Evolutionary conservation across 2,113 vertebrate species (phyloP).

Genomic region (Poicephalus meyeri): DNA sequence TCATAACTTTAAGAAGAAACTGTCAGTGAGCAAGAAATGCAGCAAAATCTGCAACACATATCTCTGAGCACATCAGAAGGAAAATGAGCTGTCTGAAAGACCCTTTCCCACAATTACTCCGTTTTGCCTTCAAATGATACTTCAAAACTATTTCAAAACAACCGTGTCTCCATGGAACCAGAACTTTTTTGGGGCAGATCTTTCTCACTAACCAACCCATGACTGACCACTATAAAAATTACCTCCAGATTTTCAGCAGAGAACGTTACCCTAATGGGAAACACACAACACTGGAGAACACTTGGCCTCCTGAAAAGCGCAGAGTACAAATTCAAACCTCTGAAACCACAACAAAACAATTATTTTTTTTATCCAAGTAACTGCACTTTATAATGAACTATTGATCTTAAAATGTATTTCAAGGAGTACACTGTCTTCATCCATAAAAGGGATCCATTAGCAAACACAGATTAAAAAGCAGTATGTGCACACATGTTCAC

Average conservation of each 20-base stretch:
- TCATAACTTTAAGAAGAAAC: background rate
- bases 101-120: slow-evolving; percentile 28
- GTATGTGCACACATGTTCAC: background rate
- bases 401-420: background rate
- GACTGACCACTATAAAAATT: slow-evolving; percentile 53
- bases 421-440: background rate
- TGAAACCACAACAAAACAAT: background rate
- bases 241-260: slow-evolving; percentile 58
- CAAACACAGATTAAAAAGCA: background rate
- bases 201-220: slow-evolving; percentile 39
- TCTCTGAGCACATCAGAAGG: background rate
- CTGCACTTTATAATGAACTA: background rate
- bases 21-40: background rate
- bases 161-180: slow-evolving; percentile 28
- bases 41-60: slow-evolving; percentile 15
- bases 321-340: background rate
- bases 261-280: slow-evolving; percentile 47
- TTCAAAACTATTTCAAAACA: slow-evolving; percentile 48
- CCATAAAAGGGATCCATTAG: background rate
- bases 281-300: slow-evolving; percentile 16
- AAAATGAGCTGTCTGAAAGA: slow-evolving; percentile 26
- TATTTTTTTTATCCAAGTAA: background rate
- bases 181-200: slow-evolving; percentile 19
- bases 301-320: background rate
- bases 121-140: slow-evolving; percentile 34